These are phyloP conservation scores for silkworm (Bombyx mori) DNA, from an alignment of 1,140 invertebrate genomes.

Conservation along the genomic window ASM3026992v2 NC_085117.1:12191501-12192000, in stretches of 20 bases:
- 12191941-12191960: constrained; percentile 85
- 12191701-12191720: constrained; percentile 78
- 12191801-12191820: constrained; percentile 78
- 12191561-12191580: no score
- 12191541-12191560: no score
- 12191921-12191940: constrained; percentile 54
- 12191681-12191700: constrained; percentile 75
- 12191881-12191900: constrained; percentile 68
- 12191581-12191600: no score
- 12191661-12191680: constrained; percentile 46
- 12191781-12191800: constrained; percentile 84
- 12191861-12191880: constrained; percentile 66
- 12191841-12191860: constrained; percentile 71
- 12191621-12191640: no score
- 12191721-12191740: constrained; percentile 80
- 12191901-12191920: constrained; percentile 68
- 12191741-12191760: constrained; percentile 78
- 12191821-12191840: constrained; percentile 82
- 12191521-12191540: no score
- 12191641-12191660: neutral
- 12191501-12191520: no score
- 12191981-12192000: constrained; percentile 97
- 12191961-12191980: constrained; percentile 93
- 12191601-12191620: no score
- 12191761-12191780: constrained; percentile 78